Conservation (phyloP, 2,888 invertebrate genomes). For the Chaetoderma sp. region DNA sequence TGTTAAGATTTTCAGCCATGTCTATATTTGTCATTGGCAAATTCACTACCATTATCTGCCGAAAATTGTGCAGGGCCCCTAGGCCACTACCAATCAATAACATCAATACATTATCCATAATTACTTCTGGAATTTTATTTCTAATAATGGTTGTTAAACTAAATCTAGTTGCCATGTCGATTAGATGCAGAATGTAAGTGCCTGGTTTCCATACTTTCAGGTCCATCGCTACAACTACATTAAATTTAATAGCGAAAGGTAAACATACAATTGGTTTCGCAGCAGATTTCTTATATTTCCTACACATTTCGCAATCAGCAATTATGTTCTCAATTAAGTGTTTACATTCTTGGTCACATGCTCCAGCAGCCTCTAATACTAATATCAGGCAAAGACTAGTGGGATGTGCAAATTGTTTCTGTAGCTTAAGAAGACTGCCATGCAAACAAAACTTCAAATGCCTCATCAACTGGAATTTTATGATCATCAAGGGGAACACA, state of each 20-base stretch:
- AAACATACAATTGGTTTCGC: constrained; percentile 7
- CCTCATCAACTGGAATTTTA: too few relatives aligned
- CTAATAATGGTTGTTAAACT: not conserved
- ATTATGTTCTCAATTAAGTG: not conserved
- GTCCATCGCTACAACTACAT: constrained; percentile 13
- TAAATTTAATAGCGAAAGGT: constrained; percentile 13
- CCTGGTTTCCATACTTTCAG: not conserved
- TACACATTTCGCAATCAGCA: constrained; percentile 7
- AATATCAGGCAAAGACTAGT: constrained; percentile 1
- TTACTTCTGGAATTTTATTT: not conserved
- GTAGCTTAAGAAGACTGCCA: too few relatives aligned
- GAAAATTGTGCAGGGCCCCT: not conserved
- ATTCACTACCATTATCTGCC: constrained; percentile 14
- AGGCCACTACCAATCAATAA: not conserved
- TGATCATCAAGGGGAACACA: constrained; percentile 30
- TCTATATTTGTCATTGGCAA: not conserved
- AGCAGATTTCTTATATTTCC: not conserved
- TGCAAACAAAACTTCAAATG: too few relatives aligned
- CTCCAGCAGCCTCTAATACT: constrained; percentile 9
- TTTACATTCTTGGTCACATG: not conserved
- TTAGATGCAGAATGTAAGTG: constrained; percentile 6
- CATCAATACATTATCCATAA: constrained; percentile 3
- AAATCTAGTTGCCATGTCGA: constrained; percentile 9
- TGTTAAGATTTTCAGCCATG: constrained; percentile 6
- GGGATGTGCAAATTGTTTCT: not conserved